phyloP scores from a whole-genome alignment of 2,797 vertebrate genomes.

The Dromococcyx pavoninus region DNA sequence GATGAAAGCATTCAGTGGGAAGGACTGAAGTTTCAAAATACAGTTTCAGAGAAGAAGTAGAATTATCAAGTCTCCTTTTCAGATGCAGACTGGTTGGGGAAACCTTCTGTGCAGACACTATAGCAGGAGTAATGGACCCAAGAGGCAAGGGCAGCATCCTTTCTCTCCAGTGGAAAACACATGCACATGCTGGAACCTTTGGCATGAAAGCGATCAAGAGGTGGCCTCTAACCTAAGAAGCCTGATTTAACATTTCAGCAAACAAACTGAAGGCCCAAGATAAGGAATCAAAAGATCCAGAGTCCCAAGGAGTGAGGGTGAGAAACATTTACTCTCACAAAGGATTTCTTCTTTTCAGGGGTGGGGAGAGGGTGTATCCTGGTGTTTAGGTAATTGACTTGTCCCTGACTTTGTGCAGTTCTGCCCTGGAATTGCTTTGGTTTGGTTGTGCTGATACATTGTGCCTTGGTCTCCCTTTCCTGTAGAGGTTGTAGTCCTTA shows the following conservation, averaged over 20 bases:
- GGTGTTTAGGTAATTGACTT: background rate
- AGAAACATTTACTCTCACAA: background rate
- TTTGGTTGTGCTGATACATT: background rate
- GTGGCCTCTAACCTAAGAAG: background rate
- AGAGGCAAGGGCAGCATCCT: background rate
- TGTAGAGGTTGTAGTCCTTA: background rate
- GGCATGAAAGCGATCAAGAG: background rate
- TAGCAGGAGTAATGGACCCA: background rate
- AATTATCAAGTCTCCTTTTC: background rate
- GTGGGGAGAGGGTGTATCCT: background rate
- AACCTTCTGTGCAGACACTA: background rate
- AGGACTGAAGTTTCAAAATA: background rate
- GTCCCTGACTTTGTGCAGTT: background rate
- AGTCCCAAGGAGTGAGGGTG: background rate
- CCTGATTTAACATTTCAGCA: background rate
- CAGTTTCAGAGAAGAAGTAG: background rate
- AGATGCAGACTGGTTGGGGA: background rate
- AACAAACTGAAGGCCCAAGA: background rate
- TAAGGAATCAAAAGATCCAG: background rate
- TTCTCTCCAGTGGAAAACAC: background rate
- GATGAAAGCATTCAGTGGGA: background rate
- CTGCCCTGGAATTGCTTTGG: background rate
- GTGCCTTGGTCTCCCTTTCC: background rate
- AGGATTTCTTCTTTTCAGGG: background rate
- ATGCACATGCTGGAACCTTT: background rate